Conservation (phyloP, 2,888 invertebrate genomes). For the Orchesella flavescens region DNA sequence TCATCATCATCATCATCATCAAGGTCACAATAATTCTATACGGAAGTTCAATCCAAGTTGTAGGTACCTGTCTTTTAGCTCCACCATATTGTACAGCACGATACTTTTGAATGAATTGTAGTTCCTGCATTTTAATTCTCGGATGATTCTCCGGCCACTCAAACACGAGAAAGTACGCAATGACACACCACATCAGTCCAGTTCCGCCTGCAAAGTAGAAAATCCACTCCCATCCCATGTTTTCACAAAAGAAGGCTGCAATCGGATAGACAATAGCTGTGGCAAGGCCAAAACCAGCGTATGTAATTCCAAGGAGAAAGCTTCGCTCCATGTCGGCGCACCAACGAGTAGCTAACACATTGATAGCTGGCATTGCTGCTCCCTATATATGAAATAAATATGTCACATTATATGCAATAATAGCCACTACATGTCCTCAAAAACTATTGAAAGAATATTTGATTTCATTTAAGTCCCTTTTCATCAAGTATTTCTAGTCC, state of each 20-base stretch:
- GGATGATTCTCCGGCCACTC: constrained; percentile 78
- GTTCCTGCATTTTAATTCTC: constrained; percentile 75
- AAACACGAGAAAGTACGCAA: constrained; percentile 76
- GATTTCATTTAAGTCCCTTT: too few relatives aligned
- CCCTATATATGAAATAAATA: constrained; percentile 62
- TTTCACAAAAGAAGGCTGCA: constrained; percentile 78
- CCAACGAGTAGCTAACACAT: constrained; percentile 73
- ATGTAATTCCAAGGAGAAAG: constrained; percentile 74
- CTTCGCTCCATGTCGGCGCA: constrained; percentile 75
- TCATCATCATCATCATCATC: too few relatives aligned
- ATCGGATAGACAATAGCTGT: constrained; percentile 77
- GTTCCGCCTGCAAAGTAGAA: constrained; percentile 78
- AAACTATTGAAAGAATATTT: background rate
- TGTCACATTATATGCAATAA: background rate
- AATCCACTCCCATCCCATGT: constrained; percentile 79
- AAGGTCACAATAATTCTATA: background rate
- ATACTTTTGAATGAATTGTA: constrained; percentile 71
- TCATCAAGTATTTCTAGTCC: too few relatives aligned
- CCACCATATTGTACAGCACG: constrained; percentile 67
- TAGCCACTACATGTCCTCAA: background rate
- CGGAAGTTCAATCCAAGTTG: background rate
- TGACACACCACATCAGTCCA: constrained; percentile 75
- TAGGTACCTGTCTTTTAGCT: constrained; percentile 45
- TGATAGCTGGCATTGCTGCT: constrained; percentile 70
- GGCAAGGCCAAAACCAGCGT: constrained; percentile 76